Base-by-base conservation (phyloP, 2,113 vertebrate genomes). In the Pituophis catenifer region DNA sequence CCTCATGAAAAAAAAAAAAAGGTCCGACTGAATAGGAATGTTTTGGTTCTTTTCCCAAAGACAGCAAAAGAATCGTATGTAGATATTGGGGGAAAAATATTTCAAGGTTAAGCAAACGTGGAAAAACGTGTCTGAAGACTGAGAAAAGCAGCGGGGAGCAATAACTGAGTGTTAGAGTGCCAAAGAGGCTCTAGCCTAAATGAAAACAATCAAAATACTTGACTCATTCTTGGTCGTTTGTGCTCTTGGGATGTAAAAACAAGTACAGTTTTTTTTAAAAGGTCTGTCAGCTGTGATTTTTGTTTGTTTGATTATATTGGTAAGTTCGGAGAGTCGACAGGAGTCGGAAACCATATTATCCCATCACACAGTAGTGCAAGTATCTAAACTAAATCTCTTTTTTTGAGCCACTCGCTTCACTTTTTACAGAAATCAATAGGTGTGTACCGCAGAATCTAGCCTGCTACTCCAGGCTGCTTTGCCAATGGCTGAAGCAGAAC, bases 351-450 rank as follows among this genome's bases (percentile, higher is more conserved):
- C 15, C 8, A n/a, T 6, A 8, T 54, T 11, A 55, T 55, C 54
- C 8, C 44, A 8, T 50, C 8, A 23, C 44, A 53, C 15, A 13
- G 12, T 23, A 48, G 0, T 6, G 21, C 26, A 17, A 26, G 19
- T 1, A 12, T 17, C 38, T 10, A 17, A 88, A 54, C 23, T 50
- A 58, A 38, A 0, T 1, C 52, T n/a, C 12, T 26, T 38, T 1
- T 38, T 1, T 48, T 24, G 1, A n/a, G 94, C 94, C 95, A 75
- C 93, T 94, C 90, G 95, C 94, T 0, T 17, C n/a, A 0, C 6
- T 92, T 33, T 90, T 55, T 48, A 0, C 38, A 0, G 17, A 38
- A 29, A 3, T 13, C 23, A 19, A n/a, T 9, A 33, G 24, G 0
- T 62, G 24, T 29, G 52, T 85, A 92, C 58, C 94, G 2, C 48